phyloP scores from a whole-genome alignment of 2,797 vertebrate species.

The Bovichtus variegatus region DNA sequence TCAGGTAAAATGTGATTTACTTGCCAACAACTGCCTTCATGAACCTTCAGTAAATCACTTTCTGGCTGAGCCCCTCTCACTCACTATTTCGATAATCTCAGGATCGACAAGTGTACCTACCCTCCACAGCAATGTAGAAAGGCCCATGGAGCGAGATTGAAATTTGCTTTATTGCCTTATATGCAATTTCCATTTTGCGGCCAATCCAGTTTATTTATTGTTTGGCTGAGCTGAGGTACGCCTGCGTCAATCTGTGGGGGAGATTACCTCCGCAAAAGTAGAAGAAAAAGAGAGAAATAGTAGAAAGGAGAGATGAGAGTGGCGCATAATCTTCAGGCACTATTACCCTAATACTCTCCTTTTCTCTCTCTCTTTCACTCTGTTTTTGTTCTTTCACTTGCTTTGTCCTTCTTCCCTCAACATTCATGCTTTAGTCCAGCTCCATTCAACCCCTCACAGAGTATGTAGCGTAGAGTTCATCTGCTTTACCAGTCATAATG shows the following conservation, averaged over 20 bases:
- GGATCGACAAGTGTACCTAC: conserved; percentile 74
- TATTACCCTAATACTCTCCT: conserved; percentile 61
- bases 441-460: conserved; percentile 16
- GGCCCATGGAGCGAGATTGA: conserved; percentile 78
- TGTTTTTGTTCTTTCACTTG: conserved; percentile 49
- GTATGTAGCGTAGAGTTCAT: background rate
- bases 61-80: conserved; percentile 22
- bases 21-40: conserved; percentile 2
- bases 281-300: conserved; percentile 52
- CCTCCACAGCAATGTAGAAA: conserved; percentile 62
- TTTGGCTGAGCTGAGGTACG: conserved; percentile 74
- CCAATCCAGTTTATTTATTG: conserved; percentile 85
- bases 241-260: conserved; percentile 68
- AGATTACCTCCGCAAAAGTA: conserved; percentile 80
- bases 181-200: conserved; percentile 82
- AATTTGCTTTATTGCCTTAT: conserved; percentile 86
- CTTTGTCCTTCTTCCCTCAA: conserved; percentile 20
- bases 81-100: conserved; percentile 76
- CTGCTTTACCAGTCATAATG: conserved; percentile 15
- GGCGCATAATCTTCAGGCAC: conserved; percentile 70
- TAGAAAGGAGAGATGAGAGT: conserved; percentile 46
- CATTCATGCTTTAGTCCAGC: conserved; percentile 23
- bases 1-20: conserved; percentile 9
- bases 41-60: conserved; percentile 29
- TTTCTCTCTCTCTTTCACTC: conserved; percentile 13